Evolutionary conservation across 2,113 vertebrate genomes (phyloP).

Genomic region (Perca fluviatilis): DNA sequence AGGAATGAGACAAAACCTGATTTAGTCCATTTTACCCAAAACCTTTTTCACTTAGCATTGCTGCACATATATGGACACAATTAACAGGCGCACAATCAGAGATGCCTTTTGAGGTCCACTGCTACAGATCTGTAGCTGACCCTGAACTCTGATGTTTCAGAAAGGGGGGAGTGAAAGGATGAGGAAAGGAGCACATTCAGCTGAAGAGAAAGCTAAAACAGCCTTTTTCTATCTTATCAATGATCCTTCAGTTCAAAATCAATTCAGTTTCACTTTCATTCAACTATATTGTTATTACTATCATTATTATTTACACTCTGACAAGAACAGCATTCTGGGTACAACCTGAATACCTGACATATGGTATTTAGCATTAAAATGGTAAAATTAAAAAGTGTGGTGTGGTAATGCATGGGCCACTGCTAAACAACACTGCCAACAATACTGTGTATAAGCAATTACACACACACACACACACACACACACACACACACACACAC

Average conservation of each 20-base stretch:
- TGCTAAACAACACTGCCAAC: slow-evolving; percentile 4
- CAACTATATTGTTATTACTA: background rate
- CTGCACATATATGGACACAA: background rate
- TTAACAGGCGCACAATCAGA: background rate
- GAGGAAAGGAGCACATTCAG: background rate
- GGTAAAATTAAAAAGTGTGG: background rate
- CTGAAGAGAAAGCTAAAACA: background rate
- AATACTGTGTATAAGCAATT: slow-evolving; percentile 9
- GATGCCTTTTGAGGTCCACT: background rate
- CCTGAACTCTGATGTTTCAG: background rate
- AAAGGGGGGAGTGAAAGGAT: background rate
- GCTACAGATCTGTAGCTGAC: background rate
- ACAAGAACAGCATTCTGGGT: background rate
- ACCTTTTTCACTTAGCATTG: background rate
- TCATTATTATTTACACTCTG: background rate
- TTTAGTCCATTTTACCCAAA: background rate
- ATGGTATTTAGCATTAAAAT: background rate
- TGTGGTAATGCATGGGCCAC: background rate
- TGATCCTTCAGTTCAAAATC: background rate
- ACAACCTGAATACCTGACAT: background rate
- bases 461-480: slow-evolving; percentile 1
- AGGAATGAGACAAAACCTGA: background rate
- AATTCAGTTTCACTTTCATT: background rate
- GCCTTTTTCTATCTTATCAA: background rate
- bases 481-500: background rate